Base-by-base conservation (phyloP, 2,797 vertebrate genomes). In the Cynodonichthys magdalenae region DNA sequence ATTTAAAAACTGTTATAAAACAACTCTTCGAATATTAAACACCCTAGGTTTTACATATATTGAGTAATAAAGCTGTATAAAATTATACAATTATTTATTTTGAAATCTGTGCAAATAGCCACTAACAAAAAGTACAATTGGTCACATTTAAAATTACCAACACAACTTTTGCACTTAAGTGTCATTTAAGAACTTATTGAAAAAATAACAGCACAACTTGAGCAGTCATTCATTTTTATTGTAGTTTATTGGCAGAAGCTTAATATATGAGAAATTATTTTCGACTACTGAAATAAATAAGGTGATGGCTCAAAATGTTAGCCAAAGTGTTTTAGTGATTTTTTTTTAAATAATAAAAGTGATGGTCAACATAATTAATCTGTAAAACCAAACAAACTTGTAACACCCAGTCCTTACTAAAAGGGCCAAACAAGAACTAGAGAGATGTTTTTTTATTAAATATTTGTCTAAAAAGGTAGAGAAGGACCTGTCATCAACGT, bases 401-500 rank as follows among this genome's bases (percentile, higher is more conserved):
- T 66, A 56, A 49, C 34, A 24, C 49, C 42, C 41, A 52, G 28
- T 14, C 42, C 20, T 36, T 51, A 57, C 11, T 27, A 42, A 28
- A 65, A 59, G n/a, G 39, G 36, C 51, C 64, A 18, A 62, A 55
- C 24, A 27, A 55, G 15, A 59, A 5, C n/a, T 41, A 7, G 11
- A 47, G 34, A 60, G 65, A 68, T 59, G 47, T 64, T 53, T 58
- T 39, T 66, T 51, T 58, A 60, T 55, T 55, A 61, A 52, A 6
- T 65, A 71, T 55, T 29, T 49, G 39, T 54, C 14, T 53, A 42
- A 61, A 77, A 53, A 51, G 10, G 66, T 4, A 58, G 59, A 58
- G 45, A 71, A 12, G 36, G 36, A 39, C 36, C 11, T 71, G 68
- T 75, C 72, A 77, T 54, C 65, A 8, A 20, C 46, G 14, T 0